A percentile compares a stretch with the other conserved stretches of the same genome.
Conservation (phyloP, 2,113 vertebrate genomes). For the Chlorodrepanis virens region DNA sequence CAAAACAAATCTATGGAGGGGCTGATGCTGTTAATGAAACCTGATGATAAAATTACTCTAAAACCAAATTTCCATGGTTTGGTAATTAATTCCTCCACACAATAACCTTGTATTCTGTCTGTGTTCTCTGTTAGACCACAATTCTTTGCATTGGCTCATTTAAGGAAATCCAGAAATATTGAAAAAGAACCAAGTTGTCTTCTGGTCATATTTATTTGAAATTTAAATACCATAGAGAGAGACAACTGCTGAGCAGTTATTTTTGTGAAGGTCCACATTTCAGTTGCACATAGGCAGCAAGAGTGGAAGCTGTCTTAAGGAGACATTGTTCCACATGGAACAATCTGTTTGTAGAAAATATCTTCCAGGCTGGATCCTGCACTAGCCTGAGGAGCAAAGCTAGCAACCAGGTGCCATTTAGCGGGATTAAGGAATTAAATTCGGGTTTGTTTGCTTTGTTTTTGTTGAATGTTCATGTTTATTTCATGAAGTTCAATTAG, state of each 20-base stretch:
- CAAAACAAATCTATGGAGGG: not conserved
- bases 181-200: not conserved
- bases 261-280: not conserved
- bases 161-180: not conserved
- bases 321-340: accelerated
- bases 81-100: not conserved
- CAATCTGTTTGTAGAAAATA: not conserved
- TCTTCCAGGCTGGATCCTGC: not conserved
- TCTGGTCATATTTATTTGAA: not conserved
- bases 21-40: not conserved
- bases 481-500: not conserved
- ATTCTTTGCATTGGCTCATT: not conserved
- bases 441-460: not conserved
- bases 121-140: not conserved
- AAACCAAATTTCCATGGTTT: not conserved
- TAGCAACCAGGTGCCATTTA: not conserved
- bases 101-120: not conserved
- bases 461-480: not conserved
- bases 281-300: not conserved
- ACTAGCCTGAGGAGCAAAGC: not conserved
- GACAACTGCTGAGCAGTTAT: not conserved
- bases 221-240: not conserved
- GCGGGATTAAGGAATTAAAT: not conserved
- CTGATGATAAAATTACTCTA: not conserved
- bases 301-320: not conserved